Percentiles rank a stretch among this genome's conserved stretches.
Conservation (phyloP, 1,140 invertebrate species). For the Penaeus chinensis region DNA sequence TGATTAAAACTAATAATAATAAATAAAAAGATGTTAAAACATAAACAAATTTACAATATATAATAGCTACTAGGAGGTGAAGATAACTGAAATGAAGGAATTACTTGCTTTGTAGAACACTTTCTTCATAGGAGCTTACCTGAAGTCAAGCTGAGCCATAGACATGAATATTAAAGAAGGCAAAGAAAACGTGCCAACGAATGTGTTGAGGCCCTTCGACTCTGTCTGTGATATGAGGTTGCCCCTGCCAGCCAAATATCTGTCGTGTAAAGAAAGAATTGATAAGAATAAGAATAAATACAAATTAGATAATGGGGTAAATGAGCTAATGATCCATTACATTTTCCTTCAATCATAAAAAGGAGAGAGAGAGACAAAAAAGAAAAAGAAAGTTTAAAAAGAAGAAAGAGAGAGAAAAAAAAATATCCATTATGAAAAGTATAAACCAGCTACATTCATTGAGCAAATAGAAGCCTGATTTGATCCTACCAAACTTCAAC, state of each 20-base stretch:
- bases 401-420: too few species aligned
- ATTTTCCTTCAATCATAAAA: too few species aligned
- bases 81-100: neutral
- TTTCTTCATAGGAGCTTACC: slow-evolving; percentile 64
- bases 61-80: too few species aligned
- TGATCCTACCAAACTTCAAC: neutral
- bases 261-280: slow-evolving; percentile 70
- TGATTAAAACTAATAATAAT: too few species aligned
- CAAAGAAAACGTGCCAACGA: slow-evolving; percentile 92
- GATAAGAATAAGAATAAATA: neutral
- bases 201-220: slow-evolving; percentile 91
- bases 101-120: neutral
- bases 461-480: too few species aligned
- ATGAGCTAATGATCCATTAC: neutral
- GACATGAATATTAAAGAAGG: slow-evolving; percentile 93
- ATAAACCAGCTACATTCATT: too few species aligned
- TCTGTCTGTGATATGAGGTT: slow-evolving; percentile 86
- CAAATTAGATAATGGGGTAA: neutral
- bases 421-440: too few species aligned
- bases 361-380: too few species aligned
- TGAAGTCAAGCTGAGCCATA: slow-evolving; percentile 86
- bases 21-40: too few species aligned
- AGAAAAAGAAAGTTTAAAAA: too few species aligned
- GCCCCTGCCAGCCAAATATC: slow-evolving; percentile 88
- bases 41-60: neutral